phyloP scores from a whole-genome alignment of 2,113 vertebrate genomes.

The Speoplatyrhinus poulsoni region DNA sequence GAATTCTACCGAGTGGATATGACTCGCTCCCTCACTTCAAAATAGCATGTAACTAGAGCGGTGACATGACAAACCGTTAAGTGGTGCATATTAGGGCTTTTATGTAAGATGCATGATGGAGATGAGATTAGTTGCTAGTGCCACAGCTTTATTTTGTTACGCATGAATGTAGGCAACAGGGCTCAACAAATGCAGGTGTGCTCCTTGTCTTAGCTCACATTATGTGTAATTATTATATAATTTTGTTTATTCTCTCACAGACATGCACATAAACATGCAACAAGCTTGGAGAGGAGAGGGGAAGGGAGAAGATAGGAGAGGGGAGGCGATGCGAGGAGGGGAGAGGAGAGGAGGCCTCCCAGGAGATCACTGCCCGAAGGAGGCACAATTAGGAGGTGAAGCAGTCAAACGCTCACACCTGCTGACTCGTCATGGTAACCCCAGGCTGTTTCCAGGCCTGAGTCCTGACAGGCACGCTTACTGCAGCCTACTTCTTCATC shows the following conservation, averaged over 20 bases:
- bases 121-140: too few relatives aligned
- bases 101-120: too few relatives aligned
- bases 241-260: not conserved
- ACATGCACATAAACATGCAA: not conserved
- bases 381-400: constrained; percentile 83
- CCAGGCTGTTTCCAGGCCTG: constrained; percentile 79
- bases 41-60: not conserved
- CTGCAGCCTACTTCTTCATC: constrained; percentile 85
- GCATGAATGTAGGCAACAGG: too few relatives aligned
- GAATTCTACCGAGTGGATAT: not conserved
- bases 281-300: constrained; percentile 9
- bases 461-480: constrained; percentile 83
- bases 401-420: constrained; percentile 79
- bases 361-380: constrained; percentile 77
- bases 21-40: not conserved
- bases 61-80: not conserved
- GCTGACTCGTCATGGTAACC: constrained; percentile 83
- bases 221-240: too few relatives aligned
- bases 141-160: constrained; percentile 4
- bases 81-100: too few relatives aligned
- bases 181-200: too few relatives aligned
- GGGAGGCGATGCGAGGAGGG: constrained; percentile 32
- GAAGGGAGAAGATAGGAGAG: constrained; percentile 20
- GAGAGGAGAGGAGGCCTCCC: constrained; percentile 65
- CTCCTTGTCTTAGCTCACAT: too few relatives aligned